Conservation (phyloP, 64 coral and sea anemone genomes). For the Stylophora pistillata region DNA sequence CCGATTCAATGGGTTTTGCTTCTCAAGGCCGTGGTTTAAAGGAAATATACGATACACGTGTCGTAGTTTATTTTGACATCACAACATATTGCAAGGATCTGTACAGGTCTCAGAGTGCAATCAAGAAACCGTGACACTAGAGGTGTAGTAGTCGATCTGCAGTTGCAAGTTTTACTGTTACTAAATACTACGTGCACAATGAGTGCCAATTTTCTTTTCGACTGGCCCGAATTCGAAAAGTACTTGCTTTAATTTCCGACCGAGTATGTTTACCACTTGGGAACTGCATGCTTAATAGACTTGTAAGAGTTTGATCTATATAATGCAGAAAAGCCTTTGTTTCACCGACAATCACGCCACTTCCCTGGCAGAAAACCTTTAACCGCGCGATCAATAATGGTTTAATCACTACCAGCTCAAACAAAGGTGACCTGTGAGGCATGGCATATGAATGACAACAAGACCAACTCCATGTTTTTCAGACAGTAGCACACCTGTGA, state of each 20-base stretch:
- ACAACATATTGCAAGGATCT: neutral
- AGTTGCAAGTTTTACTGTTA: neutral
- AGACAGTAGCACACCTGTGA: constrained; percentile 43
- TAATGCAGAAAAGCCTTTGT: constrained; percentile 16
- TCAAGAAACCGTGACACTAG: neutral
- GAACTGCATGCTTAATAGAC: constrained; percentile 28
- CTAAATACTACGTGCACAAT: neutral
- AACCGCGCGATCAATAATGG: constrained; percentile 11
- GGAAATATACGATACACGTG: neutral
- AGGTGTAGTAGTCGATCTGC: neutral
- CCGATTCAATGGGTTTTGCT: neutral
- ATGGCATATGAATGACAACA: neutral
- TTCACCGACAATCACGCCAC: constrained; percentile 10
- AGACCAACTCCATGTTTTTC: neutral
- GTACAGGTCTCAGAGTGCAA: neutral
- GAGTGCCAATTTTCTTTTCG: neutral
- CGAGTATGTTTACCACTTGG: constrained; percentile 16
- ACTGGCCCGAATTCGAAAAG: constrained; percentile 6
- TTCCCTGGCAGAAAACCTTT: neutral
- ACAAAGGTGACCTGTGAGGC: constrained; percentile 10
- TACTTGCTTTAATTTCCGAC: neutral
- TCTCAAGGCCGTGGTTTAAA: neutral
- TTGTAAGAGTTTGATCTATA: constrained; percentile 28
- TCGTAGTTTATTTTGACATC: neutral
- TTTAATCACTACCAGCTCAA: neutral